Evolutionary conservation across 2,113 vertebrate genomes (phyloP), one percentile per base, ranked within the genome.

Genomic region (Sterna hirundo): DNA sequence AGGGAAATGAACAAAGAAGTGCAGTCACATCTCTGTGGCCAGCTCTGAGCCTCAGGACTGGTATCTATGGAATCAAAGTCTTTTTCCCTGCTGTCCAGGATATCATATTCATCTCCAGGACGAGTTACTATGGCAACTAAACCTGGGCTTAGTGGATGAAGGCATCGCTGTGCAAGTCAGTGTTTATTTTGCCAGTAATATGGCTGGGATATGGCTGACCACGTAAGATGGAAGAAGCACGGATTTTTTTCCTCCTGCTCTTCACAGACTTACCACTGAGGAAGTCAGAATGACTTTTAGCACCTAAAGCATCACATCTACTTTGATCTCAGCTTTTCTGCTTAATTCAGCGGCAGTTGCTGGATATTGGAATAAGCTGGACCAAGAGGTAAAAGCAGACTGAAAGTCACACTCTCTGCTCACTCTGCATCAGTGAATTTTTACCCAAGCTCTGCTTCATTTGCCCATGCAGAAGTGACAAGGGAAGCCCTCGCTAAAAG

Each of bases 121-220:
- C 0, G 3, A 93, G 96, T 97, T 95, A 94, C 96, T 95, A 96
- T 96, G 70, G 96, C 83, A 97, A 97, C 96, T 94, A 95, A 96
- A 94, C 83, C 94, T 94, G 88, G 76, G 90, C 27, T 95, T 96
- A 93, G 57, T 75, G 68, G 82, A 95, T 90, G 74, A 95, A 95
- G 88, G 91, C 81, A 93, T 12, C 46, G 47, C 89, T 91, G 74
- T 68, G 78, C 70, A 94, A 96, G 93, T 85, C 66, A 65, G 36
- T 87, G 89, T 89, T 93, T 95, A 74, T 94, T 93, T 79, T 91
- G 75, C 42, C 58, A 79, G 86, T 83, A 79, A 95, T 46, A 94
- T 16, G 64, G 76, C 66, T 92, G 49, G 40, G 75, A 65, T 75
- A 75, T 34, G 44, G 72, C 74, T 87, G 80, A 82, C 77, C 93